Evolutionary conservation across 2,888 invertebrate genomes (phyloP), one percentile per base, ranked within the genome.

Genomic region (Brachypterus glaber): DNA sequence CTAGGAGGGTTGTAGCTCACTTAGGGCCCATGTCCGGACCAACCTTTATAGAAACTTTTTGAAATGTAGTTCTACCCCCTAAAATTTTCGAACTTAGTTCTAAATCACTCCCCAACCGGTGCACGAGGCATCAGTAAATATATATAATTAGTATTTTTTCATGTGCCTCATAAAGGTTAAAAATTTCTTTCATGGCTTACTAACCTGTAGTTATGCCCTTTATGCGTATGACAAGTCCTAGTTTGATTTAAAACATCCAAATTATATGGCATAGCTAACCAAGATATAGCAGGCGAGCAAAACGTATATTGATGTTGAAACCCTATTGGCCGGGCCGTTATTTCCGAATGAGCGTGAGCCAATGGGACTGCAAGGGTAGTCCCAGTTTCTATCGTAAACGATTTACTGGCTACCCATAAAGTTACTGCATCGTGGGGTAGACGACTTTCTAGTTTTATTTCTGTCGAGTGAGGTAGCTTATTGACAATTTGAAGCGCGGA

Each of bases 401-500:
- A 58, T 49, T 65, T 67, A 16, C 54, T 59, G 2, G 62, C 55
- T 2, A 61, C 27, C 59, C 59, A 68, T 18, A 48, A 38, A 12
- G 50, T 45, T 5, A 53, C 41, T 29, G 62, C 59, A 39, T 65
- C 62, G 25, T 67, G 63, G 18, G 65, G 64, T 13, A 68, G 52
- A 2, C 67, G 62, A 55, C 74, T 77, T 44, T 82, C 80, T 57
- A 89, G 68, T 55, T 79, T 81, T 1, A 89, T 61, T 48, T 83
- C 78, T 8, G 92, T 72, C 0, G 76, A 62, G 50, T 83, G 79
- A 35, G 79, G 76, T 51, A 92, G 67, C 50, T 73, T 72, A 66
- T 96, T 96, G 36, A 75, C 66, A 2, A 95, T 69, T 50, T 81
- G 77, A 44, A 97, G 70, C 17, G 93, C 90, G 5, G 96, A 96